These are phyloP conservation scores for Hydrotaea diabolus DNA, from an alignment of 2,888 invertebrate species.

Conservation along the genomic window DNA sequence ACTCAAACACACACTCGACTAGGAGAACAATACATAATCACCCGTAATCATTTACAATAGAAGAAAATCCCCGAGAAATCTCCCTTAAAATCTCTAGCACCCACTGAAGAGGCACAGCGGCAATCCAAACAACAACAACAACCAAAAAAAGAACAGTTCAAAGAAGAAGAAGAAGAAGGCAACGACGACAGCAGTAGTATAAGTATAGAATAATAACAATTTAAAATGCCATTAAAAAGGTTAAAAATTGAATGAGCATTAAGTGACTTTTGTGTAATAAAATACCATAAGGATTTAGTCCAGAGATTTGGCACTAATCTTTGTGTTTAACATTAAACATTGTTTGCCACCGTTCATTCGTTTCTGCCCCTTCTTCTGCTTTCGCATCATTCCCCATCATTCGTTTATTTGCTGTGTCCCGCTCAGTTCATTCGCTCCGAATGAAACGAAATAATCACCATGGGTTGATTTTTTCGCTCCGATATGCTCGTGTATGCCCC, in stretches of 20 bases:
- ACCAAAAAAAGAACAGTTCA: background rate
- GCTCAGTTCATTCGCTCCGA: background rate
- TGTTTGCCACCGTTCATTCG: conserved; percentile 22
- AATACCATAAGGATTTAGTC: conserved; percentile 57
- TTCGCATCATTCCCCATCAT: background rate
- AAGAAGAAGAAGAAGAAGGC: background rate
- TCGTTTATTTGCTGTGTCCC: conserved; percentile 25
- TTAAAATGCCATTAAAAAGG: conserved; percentile 62
- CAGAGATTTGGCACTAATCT: conserved; percentile 59
- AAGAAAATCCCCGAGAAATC: background rate
- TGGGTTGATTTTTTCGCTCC: conserved; percentile 17
- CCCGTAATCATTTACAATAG: background rate
- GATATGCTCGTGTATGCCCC: background rate
- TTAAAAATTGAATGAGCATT: conserved; percentile 61
- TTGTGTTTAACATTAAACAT: conserved; percentile 50
- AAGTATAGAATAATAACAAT: conserved; percentile 43
- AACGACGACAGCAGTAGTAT: background rate
- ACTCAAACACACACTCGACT: background rate
- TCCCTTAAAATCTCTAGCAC: background rate
- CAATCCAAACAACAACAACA: background rate
- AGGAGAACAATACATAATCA: background rate
- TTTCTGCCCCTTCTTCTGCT: too few species aligned
- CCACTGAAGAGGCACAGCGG: background rate
- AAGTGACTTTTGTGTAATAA: conserved; percentile 62
- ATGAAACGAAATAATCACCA: conserved; percentile 26